phyloP scores from a whole-genome alignment of 2,797 vertebrate genomes.

The Chelidonichthys spinosus region DNA sequence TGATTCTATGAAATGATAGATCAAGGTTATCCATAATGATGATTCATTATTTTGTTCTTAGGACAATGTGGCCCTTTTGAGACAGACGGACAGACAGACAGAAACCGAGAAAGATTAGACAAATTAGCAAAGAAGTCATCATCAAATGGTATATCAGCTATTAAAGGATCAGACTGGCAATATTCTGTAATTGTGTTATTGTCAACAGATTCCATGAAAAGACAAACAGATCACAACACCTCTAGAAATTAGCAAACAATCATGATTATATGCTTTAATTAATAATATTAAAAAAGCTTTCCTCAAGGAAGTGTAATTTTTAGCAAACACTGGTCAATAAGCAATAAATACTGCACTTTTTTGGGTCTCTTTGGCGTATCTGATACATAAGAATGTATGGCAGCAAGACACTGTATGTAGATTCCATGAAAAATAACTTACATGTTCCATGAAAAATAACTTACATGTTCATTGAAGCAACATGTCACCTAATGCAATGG shows the following conservation, averaged over 20 bases:
- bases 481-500: too few relatives aligned
- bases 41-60: constrained; percentile 36
- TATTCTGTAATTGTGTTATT: constrained; percentile 11
- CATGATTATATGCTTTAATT: neutral
- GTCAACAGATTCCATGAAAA: neutral
- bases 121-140: neutral
- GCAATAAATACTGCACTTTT: neutral
- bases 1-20: constrained; percentile 28
- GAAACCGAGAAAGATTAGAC: constrained; percentile 10
- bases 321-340: neutral
- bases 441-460: too few relatives aligned
- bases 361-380: too few relatives aligned
- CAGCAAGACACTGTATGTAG: too few relatives aligned
- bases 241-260: neutral
- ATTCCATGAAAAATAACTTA: too few relatives aligned
- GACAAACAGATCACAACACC: neutral
- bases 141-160: neutral
- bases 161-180: neutral
- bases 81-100: constrained; percentile 8
- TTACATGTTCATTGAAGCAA: too few relatives aligned
- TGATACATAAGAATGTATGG: too few relatives aligned
- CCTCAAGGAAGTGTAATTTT: too few relatives aligned
- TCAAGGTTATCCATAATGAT: constrained; percentile 32
- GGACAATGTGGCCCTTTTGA: constrained; percentile 10
- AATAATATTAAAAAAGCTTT: too few relatives aligned